phyloP scores from a whole-genome alignment of 2,113 vertebrate genomes.

The Cathartes aura region DNA sequence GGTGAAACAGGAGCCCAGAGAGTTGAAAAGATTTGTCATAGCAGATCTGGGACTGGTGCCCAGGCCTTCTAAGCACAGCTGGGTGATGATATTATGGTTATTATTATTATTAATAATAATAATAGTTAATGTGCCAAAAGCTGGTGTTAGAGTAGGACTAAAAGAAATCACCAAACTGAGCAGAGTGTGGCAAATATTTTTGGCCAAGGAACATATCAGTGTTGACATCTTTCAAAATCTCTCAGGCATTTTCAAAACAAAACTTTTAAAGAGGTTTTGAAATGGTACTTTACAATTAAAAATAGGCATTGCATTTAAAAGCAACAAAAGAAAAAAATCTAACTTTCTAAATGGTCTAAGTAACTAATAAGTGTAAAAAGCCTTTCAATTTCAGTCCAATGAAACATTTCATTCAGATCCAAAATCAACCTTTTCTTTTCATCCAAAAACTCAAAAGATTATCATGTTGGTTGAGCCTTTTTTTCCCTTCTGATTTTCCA shows the following conservation, averaged over 20 bases:
- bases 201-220: not conserved
- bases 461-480: not conserved
- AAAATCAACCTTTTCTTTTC: slow-evolving; percentile 1
- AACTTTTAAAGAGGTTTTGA: not conserved
- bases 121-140: slow-evolving; percentile 26
- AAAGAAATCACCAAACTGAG: slow-evolving; percentile 22
- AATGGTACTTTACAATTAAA: not conserved
- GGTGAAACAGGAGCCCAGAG: slow-evolving; percentile 63
- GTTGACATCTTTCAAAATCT: not conserved
- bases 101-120: slow-evolving; percentile 41
- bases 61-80: slow-evolving; percentile 57
- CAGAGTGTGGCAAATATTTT: not conserved
- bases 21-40: slow-evolving; percentile 63
- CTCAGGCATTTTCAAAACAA: slow-evolving; percentile 2
- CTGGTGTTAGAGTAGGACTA: not conserved
- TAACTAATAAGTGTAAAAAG: not conserved
- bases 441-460: slow-evolving; percentile 2
- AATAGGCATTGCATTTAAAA: not conserved
- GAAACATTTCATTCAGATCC: not conserved
- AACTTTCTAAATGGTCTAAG: not conserved
- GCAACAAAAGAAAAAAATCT: not conserved
- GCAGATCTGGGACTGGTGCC: slow-evolving; percentile 57
- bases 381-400: not conserved
- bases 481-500: slow-evolving; percentile 18
- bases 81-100: slow-evolving; percentile 56